These are phyloP conservation scores for Sepiola atlantica DNA, from an alignment of 2,888 invertebrate species.

Conservation along the genomic window DNA sequence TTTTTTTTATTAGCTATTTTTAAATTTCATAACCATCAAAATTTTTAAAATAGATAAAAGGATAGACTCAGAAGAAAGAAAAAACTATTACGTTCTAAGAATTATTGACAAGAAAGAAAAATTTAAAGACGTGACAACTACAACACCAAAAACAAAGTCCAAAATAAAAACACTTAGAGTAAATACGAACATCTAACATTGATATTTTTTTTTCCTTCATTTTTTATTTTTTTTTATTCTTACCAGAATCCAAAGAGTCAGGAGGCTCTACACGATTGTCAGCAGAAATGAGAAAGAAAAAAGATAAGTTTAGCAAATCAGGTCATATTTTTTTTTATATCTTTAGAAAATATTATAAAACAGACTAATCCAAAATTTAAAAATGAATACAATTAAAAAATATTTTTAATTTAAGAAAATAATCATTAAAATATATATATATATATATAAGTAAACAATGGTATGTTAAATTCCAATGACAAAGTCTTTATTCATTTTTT, in stretches of 20 bases:
- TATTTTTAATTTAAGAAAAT: too few species aligned
- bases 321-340: neutral
- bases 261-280: neutral
- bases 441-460: too few species aligned
- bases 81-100: neutral
- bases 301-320: neutral
- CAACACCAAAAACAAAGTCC: neutral
- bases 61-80: neutral
- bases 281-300: neutral
- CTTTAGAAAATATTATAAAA: neutral
- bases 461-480: too few species aligned
- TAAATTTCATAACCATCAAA: too few species aligned
- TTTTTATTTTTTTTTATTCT: neutral
- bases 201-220: too few species aligned
- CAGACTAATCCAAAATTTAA: neutral
- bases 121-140: neutral
- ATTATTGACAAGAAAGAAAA: neutral
- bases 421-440: too few species aligned
- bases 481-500: too few species aligned
- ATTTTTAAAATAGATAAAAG: too few species aligned
- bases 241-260: constrained; percentile 32
- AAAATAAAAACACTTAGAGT: neutral
- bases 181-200: too few species aligned
- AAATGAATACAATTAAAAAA: too few species aligned
- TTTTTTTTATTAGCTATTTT: too few species aligned